phyloP scores from a whole-genome alignment of 1,140 invertebrate genomes.

The Leguminivora glycinivorella region DNA sequence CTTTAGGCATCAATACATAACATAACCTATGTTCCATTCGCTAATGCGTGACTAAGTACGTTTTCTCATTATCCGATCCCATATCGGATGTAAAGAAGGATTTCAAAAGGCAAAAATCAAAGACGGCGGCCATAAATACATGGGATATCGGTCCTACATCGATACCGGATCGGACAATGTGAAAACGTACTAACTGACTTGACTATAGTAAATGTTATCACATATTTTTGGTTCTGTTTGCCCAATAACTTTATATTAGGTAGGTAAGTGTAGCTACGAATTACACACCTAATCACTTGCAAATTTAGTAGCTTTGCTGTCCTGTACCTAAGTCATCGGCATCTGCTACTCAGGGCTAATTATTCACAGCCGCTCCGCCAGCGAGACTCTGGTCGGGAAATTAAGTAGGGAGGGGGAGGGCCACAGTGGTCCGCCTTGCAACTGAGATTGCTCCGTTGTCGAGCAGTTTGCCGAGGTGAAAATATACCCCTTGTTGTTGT shows the following conservation, averaged over 20 bases:
- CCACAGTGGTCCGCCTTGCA: not conserved
- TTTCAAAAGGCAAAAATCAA: too few relatives aligned
- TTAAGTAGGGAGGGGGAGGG: not conserved
- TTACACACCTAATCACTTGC: not conserved
- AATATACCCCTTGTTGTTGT: not conserved
- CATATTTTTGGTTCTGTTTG: too few relatives aligned
- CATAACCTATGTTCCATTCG: too few relatives aligned
- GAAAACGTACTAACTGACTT: too few relatives aligned
- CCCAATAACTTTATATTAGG: not conserved
- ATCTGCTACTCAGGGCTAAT: slow-evolving; percentile 14
- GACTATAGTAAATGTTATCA: too few relatives aligned
- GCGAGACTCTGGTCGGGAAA: slow-evolving; percentile 2
- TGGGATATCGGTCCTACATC: too few relatives aligned
- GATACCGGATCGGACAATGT: too few relatives aligned
- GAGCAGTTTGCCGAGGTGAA: not conserved
- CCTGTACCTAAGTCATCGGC: not conserved
- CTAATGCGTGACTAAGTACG: too few relatives aligned
- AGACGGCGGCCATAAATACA: too few relatives aligned
- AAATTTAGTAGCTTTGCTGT: not conserved
- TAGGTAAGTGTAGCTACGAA: not conserved
- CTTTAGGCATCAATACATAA: too few relatives aligned
- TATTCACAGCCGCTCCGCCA: slow-evolving; percentile 14
- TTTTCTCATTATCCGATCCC: too few relatives aligned
- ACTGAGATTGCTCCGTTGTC: not conserved
- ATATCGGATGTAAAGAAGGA: too few relatives aligned